Base-by-base conservation (phyloP, 2,888 invertebrate species). In the Brachylomia viminalis region DNA sequence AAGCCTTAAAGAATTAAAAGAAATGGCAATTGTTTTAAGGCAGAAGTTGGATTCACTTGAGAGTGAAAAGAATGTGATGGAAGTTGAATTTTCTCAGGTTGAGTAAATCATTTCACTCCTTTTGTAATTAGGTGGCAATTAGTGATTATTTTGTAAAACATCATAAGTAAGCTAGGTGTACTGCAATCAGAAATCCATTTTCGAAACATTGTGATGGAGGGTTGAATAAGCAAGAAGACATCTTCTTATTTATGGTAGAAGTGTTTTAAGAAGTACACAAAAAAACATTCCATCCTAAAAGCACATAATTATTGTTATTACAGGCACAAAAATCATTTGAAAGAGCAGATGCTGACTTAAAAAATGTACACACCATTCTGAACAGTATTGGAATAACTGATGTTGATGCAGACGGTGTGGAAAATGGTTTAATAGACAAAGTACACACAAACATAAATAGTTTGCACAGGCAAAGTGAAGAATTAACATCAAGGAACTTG, bases 341-440 rank as follows among this genome's bases (percentile, higher is more conserved):
- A 86, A 93, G 90, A 84, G 92, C 92, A 96, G 91, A 97, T 96
- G 91, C 97, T 94, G 91, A 97, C 95, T 90, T 95, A 75, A 93
- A 92, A 89, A 94, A 94, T 92, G 91, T 95, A 69, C 90, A 93
- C 83, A 93, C 92, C 78, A 95, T 95, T 80, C 80, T 96, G 33
- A 88, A 82, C 72, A 94, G 92, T 79, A 92, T 95, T 90, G 96
- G 95, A 42, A 91, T 95, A 83, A 86, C 90, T 72, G 90, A 94
- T 69, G 82, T 93, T 77, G 93, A 94, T 33, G 79, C 90, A 54
- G 93, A 94, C 72, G 83, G 83, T 71, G 83, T 87, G 17, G 75
- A 87, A 27, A 92, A 93, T 54, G 92, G 92, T 69, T 84, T 93
- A 54, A 85, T 95, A 65, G 94, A 94, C 56, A 94, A 92, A 92